Percentiles rank a stretch among this genome's conserved stretches.
phyloP scores from a whole-genome alignment of 2,888 invertebrate genomes.

The Drepana falcataria region DNA sequence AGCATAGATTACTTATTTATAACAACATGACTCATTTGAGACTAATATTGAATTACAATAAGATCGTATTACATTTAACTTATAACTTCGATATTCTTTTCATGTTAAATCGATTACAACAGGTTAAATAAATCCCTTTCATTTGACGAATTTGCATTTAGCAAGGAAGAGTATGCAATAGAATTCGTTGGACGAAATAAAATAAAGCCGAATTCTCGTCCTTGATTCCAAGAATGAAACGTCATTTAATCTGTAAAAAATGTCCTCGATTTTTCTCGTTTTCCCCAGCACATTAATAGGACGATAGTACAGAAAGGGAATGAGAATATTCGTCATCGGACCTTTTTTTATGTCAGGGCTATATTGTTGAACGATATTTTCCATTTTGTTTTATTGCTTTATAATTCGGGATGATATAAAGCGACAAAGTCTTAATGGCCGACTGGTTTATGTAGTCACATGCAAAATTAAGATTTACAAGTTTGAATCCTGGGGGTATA shows the following conservation, averaged over 20 bases:
- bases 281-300: neutral
- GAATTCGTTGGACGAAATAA: neutral
- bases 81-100: neutral
- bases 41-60: neutral
- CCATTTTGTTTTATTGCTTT: neutral
- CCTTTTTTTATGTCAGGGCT: neutral
- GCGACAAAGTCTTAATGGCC: neutral
- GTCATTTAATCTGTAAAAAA: constrained; percentile 1
- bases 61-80: too few relatives aligned
- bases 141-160: neutral
- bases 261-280: neutral
- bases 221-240: neutral
- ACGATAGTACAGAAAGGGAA: neutral
- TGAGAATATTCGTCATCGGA: neutral
- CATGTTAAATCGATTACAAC: too few relatives aligned
- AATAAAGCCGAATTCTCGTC: neutral
- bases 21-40: neutral
- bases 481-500: too few relatives aligned
- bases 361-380: neutral
- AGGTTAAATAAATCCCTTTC: too few relatives aligned
- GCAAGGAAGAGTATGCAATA: neutral
- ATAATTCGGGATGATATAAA: neutral
- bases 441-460: too few relatives aligned
- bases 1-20: neutral
- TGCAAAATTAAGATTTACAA: too few relatives aligned